Evolutionary conservation across 2,113 vertebrate genomes (phyloP).

Genomic region (Ameiurus melas): DNA sequence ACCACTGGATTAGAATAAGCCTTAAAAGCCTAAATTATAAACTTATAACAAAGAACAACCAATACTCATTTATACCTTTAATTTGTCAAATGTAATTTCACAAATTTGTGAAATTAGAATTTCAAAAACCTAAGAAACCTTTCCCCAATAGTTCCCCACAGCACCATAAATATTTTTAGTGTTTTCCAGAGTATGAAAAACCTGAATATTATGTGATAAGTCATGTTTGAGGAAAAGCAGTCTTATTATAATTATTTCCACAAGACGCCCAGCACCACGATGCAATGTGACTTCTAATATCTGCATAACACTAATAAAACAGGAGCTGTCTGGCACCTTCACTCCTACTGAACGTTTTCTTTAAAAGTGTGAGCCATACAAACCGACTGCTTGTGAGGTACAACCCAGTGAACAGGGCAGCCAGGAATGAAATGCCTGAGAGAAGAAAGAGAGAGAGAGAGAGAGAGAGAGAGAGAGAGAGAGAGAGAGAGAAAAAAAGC

Average conservation of each 20-base stretch:
- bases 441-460: not conserved
- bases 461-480: not conserved
- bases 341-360: not conserved
- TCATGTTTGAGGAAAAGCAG: not conserved
- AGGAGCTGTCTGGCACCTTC: not conserved
- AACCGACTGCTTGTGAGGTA: constrained; percentile 3
- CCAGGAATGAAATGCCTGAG: not conserved
- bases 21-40: not conserved
- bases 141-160: no score
- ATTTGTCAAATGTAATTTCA: not conserved
- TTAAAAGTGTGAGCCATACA: constrained; percentile 6
- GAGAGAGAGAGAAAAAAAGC: not conserved
- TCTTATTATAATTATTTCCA: not conserved
- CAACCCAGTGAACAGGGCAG: not conserved
- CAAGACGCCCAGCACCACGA: not conserved
- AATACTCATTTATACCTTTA: not conserved
- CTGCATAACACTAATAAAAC: not conserved
- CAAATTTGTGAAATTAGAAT: not conserved
- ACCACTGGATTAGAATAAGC: not conserved
- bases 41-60: not conserved
- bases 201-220: not conserved
- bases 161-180: not conserved
- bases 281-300: not conserved
- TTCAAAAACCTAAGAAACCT: not conserved
- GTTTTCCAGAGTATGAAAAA: not conserved